Evolutionary conservation across 2,888 invertebrate species (phyloP).

Genomic region (Dryadula phaetusa): DNA sequence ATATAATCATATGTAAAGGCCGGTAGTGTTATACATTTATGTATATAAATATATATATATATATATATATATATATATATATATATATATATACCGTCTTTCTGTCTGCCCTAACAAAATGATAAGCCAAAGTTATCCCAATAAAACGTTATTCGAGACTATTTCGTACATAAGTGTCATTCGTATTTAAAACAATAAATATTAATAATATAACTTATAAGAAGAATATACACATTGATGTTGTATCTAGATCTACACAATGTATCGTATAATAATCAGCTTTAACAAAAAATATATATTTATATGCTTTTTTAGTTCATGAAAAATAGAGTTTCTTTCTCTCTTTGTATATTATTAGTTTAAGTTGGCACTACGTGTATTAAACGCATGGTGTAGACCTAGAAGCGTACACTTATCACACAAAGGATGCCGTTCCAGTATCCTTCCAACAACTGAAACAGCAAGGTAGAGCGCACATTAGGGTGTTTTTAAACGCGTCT

Average conservation of each 20-base stretch:
- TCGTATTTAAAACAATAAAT: background rate
- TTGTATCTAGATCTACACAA: conserved; percentile 1
- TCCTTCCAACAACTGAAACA: conserved; percentile 90
- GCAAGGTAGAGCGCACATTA: conserved; percentile 93
- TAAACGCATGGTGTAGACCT: conserved; percentile 24
- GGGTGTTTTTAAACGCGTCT: conserved; percentile 96
- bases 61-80: background rate
- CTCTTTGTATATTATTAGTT: conserved; percentile 4
- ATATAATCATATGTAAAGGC: no score
- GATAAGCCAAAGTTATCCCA: conserved; percentile 11
- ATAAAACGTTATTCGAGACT: background rate
- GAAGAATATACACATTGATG: background rate
- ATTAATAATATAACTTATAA: conserved; percentile 4
- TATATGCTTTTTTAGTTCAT: background rate
- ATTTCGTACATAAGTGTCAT: background rate
- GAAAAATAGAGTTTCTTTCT: background rate
- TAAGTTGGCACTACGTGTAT: conserved; percentile 14
- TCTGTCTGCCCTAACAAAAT: background rate
- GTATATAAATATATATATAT: no score
- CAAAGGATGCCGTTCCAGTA: conserved; percentile 83
- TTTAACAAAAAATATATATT: background rate
- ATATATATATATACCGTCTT: background rate
- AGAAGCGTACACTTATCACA: conserved; percentile 63
- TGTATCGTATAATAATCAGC: background rate
- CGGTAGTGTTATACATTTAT: no score